phyloP scores from a whole-genome alignment of 2,113 vertebrate species.

The Phoxinus phoxinus region DNA sequence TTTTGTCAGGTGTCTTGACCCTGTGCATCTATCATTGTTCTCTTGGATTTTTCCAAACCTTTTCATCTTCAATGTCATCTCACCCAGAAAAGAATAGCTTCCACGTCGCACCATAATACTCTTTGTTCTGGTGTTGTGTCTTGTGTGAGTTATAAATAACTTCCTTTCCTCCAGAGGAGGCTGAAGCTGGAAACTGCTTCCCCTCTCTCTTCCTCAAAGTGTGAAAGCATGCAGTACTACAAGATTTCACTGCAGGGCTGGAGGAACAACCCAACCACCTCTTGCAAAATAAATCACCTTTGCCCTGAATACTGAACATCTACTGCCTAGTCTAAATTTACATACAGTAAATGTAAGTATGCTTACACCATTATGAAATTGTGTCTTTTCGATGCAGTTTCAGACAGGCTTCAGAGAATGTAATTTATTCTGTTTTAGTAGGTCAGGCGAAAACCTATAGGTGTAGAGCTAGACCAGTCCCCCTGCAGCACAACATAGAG shows the following conservation, averaged over 20 bases:
- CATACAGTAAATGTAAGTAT: background rate
- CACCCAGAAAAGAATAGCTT: constrained; percentile 8
- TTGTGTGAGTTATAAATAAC: constrained; percentile 44
- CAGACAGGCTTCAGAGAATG: background rate
- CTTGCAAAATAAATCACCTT: background rate
- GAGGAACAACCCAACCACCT: background rate
- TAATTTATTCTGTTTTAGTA: constrained; percentile 31
- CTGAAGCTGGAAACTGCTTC: constrained; percentile 14
- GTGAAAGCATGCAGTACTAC: background rate
- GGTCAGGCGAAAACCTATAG: background rate
- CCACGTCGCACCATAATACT: constrained; percentile 21
- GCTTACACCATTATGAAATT: background rate
- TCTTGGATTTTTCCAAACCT: background rate
- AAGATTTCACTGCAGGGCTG: background rate
- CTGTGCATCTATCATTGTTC: background rate
- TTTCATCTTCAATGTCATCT: constrained; percentile 6
- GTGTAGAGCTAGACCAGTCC: constrained; percentile 3
- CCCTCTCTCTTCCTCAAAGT: constrained; percentile 5
- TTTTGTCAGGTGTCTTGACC: background rate
- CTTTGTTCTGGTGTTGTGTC: constrained; percentile 30
- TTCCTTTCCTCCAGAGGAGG: constrained; percentile 12
- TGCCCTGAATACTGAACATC: background rate
- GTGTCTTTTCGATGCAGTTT: background rate
- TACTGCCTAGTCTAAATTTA: background rate
- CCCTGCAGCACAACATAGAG: constrained; percentile 17